Conservation (phyloP, 2,797 vertebrate species). For the Pipistrellus pygmaeus region DNA sequence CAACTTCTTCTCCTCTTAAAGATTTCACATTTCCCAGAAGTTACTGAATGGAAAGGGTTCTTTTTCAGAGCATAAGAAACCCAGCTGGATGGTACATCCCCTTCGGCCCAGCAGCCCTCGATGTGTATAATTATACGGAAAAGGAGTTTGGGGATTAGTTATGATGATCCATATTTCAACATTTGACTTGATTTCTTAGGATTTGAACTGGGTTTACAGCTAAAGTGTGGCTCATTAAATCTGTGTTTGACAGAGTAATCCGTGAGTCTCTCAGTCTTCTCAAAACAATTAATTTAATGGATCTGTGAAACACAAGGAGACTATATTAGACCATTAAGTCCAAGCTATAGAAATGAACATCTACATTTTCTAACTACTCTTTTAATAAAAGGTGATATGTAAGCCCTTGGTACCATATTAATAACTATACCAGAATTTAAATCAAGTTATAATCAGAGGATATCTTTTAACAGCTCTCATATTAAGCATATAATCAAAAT, state of each 20-base stretch:
- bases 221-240: background rate
- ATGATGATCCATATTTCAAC: background rate
- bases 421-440: slow-evolving; percentile 75
- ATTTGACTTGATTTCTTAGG: slow-evolving; percentile 33
- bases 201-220: background rate
- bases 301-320: background rate
- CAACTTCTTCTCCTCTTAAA: background rate
- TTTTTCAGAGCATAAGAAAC: background rate
- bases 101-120: background rate
- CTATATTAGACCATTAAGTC: background rate
- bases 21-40: background rate
- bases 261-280: background rate
- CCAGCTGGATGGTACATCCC: background rate
- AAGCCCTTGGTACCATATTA: slow-evolving; percentile 62
- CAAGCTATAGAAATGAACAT: background rate
- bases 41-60: background rate
- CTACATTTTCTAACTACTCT: slow-evolving; percentile 37
- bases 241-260: background rate
- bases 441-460: slow-evolving; percentile 71
- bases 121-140: too few species aligned
- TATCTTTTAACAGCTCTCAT: slow-evolving; percentile 68
- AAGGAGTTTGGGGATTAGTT: background rate
- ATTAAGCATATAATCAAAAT: slow-evolving; percentile 80
- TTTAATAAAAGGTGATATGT: slow-evolving; percentile 62
- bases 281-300: slow-evolving; percentile 16